phyloP scores from a whole-genome alignment of 2,113 vertebrate genomes.

The Pangasianodon hypophthalmus region DNA sequence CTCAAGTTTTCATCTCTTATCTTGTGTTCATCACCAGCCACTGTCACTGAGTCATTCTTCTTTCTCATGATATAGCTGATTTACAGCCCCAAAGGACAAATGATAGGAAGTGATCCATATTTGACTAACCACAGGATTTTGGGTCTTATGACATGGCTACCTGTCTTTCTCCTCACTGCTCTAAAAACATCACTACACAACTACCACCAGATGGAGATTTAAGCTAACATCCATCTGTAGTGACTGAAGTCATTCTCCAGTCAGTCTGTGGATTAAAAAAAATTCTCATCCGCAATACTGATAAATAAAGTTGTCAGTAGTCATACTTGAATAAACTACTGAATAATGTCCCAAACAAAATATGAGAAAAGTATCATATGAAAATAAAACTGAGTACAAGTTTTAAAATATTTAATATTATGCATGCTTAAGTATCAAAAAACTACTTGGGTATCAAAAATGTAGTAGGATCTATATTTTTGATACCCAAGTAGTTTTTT shows the following conservation, averaged over 20 bases:
- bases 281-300: background rate
- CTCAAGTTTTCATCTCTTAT: constrained; percentile 28
- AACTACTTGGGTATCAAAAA: background rate
- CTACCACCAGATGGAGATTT: constrained; percentile 28
- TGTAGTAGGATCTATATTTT: background rate
- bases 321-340: background rate
- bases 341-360: background rate
- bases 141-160: constrained; percentile 54
- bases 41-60: constrained; percentile 43
- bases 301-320: background rate
- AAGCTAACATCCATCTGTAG: constrained; percentile 20
- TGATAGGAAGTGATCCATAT: constrained; percentile 72
- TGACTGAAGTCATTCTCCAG: constrained; percentile 14
- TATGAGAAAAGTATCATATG: background rate
- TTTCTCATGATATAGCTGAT: constrained; percentile 36
- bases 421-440: background rate
- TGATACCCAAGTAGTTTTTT: too few species aligned
- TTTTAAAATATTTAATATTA: background rate
- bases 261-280: constrained; percentile 8
- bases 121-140: constrained; percentile 57
- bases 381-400: background rate
- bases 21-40: constrained; percentile 47
- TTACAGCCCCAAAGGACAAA: constrained; percentile 70
- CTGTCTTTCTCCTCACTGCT: constrained; percentile 37
- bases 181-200: constrained; percentile 14